These are phyloP conservation scores for Maccullochella peelii DNA, from an alignment of 2,113 vertebrate species.

Conservation along the genomic window DNA sequence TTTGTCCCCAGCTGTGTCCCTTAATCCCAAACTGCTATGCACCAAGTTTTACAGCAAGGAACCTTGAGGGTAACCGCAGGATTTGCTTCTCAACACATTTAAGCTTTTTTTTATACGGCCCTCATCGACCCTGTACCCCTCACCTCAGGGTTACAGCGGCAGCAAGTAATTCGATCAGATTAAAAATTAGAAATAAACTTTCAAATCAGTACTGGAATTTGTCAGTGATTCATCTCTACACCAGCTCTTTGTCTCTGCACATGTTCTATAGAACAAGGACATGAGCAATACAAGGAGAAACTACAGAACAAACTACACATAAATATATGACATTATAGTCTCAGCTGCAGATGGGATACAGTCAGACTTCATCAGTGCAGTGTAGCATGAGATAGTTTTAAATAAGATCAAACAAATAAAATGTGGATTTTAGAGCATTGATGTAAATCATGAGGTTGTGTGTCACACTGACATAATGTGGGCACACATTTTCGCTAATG, in stretches of 20 bases:
- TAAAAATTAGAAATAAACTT: constrained; percentile 21
- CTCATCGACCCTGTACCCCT: not conserved
- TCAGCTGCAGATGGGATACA: constrained; percentile 17
- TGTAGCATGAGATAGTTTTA: constrained; percentile 9
- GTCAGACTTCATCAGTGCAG: constrained; percentile 12
- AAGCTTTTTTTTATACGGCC: constrained; percentile 2
- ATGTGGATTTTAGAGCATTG: constrained; percentile 17
- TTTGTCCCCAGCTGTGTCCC: constrained; percentile 66
- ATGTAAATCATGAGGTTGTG: not conserved
- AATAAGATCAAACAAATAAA: constrained; percentile 27
- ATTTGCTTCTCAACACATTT: constrained; percentile 33
- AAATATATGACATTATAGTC: constrained; percentile 1
- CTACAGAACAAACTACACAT: not conserved
- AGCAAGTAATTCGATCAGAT: not conserved
- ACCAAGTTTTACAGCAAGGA: constrained; percentile 31
- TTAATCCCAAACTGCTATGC: constrained; percentile 61
- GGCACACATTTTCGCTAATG: not conserved
- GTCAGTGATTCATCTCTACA: not conserved
- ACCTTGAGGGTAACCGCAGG: constrained; percentile 25
- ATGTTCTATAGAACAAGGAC: not conserved
- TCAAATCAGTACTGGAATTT: not conserved
- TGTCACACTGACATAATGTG: not conserved
- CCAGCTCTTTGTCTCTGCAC: constrained; percentile 1
- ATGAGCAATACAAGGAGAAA: not conserved
- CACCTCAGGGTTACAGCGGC: not conserved